Evolutionary conservation across 2,113 vertebrate genomes (phyloP).

Genomic region (Equus przewalskii): DNA sequence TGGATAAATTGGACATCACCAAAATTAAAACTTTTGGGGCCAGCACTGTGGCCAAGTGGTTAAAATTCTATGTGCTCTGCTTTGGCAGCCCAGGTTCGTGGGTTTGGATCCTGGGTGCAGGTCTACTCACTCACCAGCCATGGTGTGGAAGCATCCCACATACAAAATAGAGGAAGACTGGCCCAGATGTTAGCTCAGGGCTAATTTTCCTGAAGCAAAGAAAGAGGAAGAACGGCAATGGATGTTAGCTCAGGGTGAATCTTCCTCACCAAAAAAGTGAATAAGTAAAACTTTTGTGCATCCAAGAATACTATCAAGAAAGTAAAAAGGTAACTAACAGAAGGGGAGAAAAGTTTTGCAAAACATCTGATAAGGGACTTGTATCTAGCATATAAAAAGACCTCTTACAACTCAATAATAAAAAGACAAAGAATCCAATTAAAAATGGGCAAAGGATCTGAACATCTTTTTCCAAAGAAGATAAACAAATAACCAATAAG

Average conservation of each 20-base stretch:
- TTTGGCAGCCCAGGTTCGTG: too few species aligned
- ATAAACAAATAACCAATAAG: neutral
- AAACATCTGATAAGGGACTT: neutral
- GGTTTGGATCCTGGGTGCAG: too few species aligned
- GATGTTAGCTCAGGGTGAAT: too few species aligned
- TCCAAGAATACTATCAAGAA: neutral
- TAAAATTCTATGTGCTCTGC: too few species aligned
- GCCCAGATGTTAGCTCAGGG: too few species aligned
- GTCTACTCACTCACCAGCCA: too few species aligned
- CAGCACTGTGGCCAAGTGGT: too few species aligned
- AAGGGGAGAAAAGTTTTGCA: neutral
- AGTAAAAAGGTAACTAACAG: neutral
- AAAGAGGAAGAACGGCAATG: too few species aligned
- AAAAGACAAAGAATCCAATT: neutral
- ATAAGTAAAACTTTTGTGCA: neutral
- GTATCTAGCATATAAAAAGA: neutral
- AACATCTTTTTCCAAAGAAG: neutral
- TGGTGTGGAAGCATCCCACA: too few species aligned
- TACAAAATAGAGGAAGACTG: too few species aligned
- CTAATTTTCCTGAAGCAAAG: too few species aligned
- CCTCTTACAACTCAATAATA: neutral
- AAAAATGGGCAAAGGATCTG: neutral
- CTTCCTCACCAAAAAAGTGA: neutral
- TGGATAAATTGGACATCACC: neutral
- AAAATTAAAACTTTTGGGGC: neutral